Base-by-base conservation (phyloP, 2,113 vertebrate genomes). In the Psephotus haematonotus region DNA sequence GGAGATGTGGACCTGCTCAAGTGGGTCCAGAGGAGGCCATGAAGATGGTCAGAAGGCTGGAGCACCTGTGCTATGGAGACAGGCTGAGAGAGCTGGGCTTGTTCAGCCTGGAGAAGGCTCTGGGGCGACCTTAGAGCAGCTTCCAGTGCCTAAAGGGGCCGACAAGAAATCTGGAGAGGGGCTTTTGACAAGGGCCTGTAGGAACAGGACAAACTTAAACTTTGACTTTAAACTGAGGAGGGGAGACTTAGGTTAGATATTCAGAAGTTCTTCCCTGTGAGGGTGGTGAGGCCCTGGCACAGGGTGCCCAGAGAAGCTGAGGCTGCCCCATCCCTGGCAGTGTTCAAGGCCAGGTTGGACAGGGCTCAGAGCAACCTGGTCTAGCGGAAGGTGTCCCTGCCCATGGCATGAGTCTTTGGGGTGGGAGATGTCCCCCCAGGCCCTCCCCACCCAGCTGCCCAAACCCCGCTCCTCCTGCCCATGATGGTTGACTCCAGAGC, bases 401-500 rank as follows among this genome's bases (percentile, higher is more conserved):
- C 20, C 9, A 7, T 10, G 13, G 29, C 3, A 2, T 12, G 35
- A 52, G 7, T 44, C 44, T 69, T 57, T 43, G 59, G 17, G 10
- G 27, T 52, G 49, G 68, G 44, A 82, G 37, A 64, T 2, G 4
- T n/a, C 11, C 5, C 7, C 10, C 13, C 17, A 41, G 35, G 6
- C 31, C n/a, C 24, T 80, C n/a, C 47, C 17, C 2, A 3, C 43
- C 71, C 62, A 43, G 12, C 43, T 86, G 43, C 52, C 68, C 47
- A 84, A 69, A 83, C 25, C 9, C 67, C 4, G 1, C 18, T 88
- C 15, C n/a, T 13, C 13, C 11, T 0, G 8, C 43, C 65, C 3
- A 0, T 0, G 6, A 19, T 4, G 5, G 27, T 29, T 52, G 33
- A 18, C 71, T 67, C 20, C 4, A 39, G 28, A 85, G 41, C 31